Evolutionary conservation across 2,888 invertebrate species (phyloP), one percentile per base, ranked within the genome.

Genomic region (Pseudanteris insignis): DNA sequence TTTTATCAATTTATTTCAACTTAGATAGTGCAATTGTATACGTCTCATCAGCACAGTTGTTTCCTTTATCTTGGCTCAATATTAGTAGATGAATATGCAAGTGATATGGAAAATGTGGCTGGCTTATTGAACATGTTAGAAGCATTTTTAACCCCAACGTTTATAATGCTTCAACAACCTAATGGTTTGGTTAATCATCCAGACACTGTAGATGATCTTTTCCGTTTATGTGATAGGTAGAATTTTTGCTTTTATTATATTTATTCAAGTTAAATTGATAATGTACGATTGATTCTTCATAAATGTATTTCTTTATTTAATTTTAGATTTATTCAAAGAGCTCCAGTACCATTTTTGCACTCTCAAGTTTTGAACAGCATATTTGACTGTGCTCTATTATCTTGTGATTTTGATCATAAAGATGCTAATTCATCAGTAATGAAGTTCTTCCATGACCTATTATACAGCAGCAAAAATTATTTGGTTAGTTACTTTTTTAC

Each of bases 171-270:
- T 64, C 90, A 92, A 78, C 86, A 86, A 68, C 86, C 87, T 57
- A 85, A 89, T 72, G 96, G 95, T 0, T 83, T 97, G 32, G 84
- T 88, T 57, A 90, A 96, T 78, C 92, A 98, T 83, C 98, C 99
- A 0, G 98, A 99, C 74, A 98, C 97, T 0, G 95, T 99, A 0
- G 99, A 99, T 76, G 99, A 99, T 77, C 88, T 98, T 66, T 99
- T 97, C 81, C 84, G 94, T 37, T 83, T 95, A 24, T 91, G 91
- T 70, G 85, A 88, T 38, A 83, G 91, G 83, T 82, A 68, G 10
- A 33, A 3, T 34, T 34, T 12, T 34, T 5, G 32, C 7, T 36
- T 34, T 15, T 8, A 12, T 5, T 5, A 6, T n/a, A 26, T 26
- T 26, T 2, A 26, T 26, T 26, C 6, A 26, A 6, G 26, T 26